Base-by-base conservation (phyloP, 2,888 invertebrate species). In the Zaprionus lineosus region DNA sequence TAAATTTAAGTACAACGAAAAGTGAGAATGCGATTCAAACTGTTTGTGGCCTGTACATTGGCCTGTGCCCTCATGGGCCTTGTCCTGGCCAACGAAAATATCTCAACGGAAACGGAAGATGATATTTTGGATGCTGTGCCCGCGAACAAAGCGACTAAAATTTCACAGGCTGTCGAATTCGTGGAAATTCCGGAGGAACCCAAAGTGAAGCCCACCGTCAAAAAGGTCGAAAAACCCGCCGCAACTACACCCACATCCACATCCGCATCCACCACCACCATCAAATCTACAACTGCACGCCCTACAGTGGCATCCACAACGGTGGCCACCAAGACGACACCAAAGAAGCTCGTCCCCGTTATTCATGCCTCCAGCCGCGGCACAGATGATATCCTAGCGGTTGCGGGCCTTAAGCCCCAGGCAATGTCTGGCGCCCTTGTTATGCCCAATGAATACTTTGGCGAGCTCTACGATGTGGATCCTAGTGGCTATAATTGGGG, bases 401-500 rank as follows among this genome's bases (percentile, higher is more conserved):
- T 83, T 21, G 62, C 81, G 3, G 81, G 81, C 2, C 46, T 86
- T 3, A 85, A 76, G 28, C 86, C 84, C 3, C 67, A 71, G 60
- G 37, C 75, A 15, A 78, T 63, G 36, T 84, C 84, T 1, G 89
- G 88, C 1, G 87, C 87, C 6, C 56, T 87, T 15, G 55, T 82
- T n/a, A 74, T 84, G 69, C 71, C 73, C 15, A 71, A 70, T 26
- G 87, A 86, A 14, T 88, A 87, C 47, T 43, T 88, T 64, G 88
- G 86, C n/a, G 87, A 87, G 66, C 74, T 88, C 12, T 84, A 74
- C 61, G 88, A 88, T 64, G 64, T 85, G 48, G 86, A 87, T 53
- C 26, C 26, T 53, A 84, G 75, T 43, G 88, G 86, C 41, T 88
- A 88, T 59, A 83, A 88, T 68, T 88, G 89, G 89, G 74, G 88